Evolutionary conservation across 2,797 vertebrate species (phyloP).

Genomic region (Eidolon dupreanum): DNA sequence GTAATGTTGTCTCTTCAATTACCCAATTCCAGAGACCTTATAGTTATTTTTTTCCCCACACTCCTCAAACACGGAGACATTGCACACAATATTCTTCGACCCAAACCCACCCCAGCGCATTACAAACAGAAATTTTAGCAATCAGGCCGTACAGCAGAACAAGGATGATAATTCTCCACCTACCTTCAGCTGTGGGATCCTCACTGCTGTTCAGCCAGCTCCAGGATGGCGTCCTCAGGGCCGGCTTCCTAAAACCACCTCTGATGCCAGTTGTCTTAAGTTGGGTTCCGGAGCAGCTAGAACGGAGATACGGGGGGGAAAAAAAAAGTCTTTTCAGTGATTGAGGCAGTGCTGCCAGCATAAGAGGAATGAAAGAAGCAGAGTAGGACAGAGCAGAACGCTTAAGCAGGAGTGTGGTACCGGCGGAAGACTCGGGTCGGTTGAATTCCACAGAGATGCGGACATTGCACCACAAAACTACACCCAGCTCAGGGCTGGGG

Average conservation of each 20-base stretch:
- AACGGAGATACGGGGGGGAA: not conserved
- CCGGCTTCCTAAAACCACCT: not conserved
- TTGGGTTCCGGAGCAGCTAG: not conserved
- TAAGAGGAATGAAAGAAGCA: not conserved
- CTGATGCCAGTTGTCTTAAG: not conserved
- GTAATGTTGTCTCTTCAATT: not conserved
- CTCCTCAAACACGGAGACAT: not conserved
- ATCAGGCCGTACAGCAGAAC: not conserved
- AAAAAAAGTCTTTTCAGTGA: not conserved
- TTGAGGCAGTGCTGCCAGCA: not conserved
- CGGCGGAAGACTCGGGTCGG: not conserved
- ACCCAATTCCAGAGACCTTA: not conserved
- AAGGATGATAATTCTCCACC: not conserved
- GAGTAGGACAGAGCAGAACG: not conserved
- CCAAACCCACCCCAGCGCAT: not conserved
- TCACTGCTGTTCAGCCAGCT: not conserved
- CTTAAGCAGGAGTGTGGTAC: not conserved
- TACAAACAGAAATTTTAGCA: not conserved
- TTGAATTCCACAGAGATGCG: too few species aligned
- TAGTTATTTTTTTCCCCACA: not conserved
- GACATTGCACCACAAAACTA: accelerated
- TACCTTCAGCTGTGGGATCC: not conserved
- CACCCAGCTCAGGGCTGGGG: not conserved
- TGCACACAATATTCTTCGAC: not conserved
- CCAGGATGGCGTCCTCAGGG: not conserved